phyloP scores from a whole-genome alignment of 2,113 vertebrate species.

The Dunckerocampus dactyliophorus region DNA sequence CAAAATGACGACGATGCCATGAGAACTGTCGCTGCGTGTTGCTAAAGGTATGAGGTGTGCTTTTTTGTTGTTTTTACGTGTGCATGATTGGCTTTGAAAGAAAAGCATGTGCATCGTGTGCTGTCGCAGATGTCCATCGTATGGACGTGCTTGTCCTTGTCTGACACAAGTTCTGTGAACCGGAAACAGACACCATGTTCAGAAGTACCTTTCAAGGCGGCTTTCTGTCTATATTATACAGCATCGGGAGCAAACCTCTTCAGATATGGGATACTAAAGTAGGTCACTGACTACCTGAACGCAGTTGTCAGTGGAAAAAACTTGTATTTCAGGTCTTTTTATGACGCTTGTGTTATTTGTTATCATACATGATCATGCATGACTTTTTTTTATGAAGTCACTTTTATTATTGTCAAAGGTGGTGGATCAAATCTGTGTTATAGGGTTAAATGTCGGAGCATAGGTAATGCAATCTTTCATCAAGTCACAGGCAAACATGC shows the following conservation, averaged over 20 bases:
- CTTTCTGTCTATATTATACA: constrained; percentile 90
- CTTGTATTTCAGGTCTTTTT: background rate
- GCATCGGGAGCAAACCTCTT: constrained; percentile 91
- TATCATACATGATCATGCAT: background rate
- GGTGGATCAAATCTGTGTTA: background rate
- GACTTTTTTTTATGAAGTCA: background rate
- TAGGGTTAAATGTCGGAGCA: background rate
- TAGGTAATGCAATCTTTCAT: background rate
- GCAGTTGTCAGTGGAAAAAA: background rate
- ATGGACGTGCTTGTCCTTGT: background rate
- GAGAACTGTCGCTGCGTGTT: background rate
- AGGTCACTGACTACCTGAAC: constrained; percentile 10
- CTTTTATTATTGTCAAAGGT: background rate
- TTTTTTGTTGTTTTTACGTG: background rate
- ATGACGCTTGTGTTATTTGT: background rate
- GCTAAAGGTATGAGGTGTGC: constrained; percentile 4
- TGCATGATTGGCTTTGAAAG: background rate
- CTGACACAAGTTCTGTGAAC: background rate
- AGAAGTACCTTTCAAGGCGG: constrained; percentile 95
- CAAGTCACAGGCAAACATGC: background rate
- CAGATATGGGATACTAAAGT: constrained; percentile 97
- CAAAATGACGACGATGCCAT: background rate
- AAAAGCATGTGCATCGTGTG: background rate
- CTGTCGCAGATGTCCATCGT: background rate
- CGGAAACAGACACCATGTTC: constrained; percentile 74